A percentile compares a stretch with the other conserved stretches of the same genome.
Conservation (phyloP, 2,888 invertebrate species). For the Ophion ventricosus region DNA sequence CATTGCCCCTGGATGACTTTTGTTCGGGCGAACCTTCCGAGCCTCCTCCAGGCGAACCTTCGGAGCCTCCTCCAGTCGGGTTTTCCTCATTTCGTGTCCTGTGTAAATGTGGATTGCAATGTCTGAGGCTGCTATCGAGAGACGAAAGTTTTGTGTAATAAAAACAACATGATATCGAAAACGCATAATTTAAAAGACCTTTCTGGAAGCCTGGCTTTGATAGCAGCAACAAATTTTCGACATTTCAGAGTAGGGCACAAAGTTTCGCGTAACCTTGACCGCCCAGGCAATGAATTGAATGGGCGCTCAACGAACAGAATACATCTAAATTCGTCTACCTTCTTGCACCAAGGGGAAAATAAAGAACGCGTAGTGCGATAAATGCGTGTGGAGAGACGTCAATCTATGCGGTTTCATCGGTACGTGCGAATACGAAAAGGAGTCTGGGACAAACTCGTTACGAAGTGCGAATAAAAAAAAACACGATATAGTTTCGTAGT, state of each 20-base stretch:
- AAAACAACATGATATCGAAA: too few species aligned
- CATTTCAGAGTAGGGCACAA: neutral
- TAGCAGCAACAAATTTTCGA: neutral
- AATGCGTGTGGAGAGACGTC: slow-evolving; percentile 34
- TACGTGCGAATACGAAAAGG: neutral
- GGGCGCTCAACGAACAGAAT: neutral
- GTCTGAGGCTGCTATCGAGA: neutral
- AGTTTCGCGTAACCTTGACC: slow-evolving; percentile 21
- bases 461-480: neutral
- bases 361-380: slow-evolving; percentile 41
- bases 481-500: slow-evolving; percentile 4
- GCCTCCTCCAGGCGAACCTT: slow-evolving; percentile 45
- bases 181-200: too few species aligned
- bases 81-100: slow-evolving; percentile 49
- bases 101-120: neutral
- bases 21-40: slow-evolving; percentile 13
- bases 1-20: slow-evolving; percentile 10
- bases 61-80: slow-evolving; percentile 43
- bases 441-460: neutral
- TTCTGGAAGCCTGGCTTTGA: too few species aligned
- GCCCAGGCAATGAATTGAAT: neutral
- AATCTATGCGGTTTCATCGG: slow-evolving; percentile 24
- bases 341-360: slow-evolving; percentile 20
- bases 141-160: neutral
- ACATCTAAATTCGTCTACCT: slow-evolving; percentile 2